Conservation (phyloP, 2,888 invertebrate genomes). For the Hirtodrosophila alboralis region DNA sequence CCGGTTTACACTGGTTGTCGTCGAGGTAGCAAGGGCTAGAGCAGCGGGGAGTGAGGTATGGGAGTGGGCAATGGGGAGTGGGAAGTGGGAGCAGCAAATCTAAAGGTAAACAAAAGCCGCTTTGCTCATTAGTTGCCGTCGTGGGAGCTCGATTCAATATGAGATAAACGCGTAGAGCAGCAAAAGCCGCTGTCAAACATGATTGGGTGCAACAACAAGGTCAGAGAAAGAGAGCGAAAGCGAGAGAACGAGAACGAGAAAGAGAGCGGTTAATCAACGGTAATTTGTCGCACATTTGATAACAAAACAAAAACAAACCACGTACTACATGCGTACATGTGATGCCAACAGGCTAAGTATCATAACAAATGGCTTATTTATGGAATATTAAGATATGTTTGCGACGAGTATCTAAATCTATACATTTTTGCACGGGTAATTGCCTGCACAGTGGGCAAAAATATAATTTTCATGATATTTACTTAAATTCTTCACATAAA, state of each 20-base stretch:
- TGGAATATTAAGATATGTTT: background rate
- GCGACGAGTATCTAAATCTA: conserved; percentile 3
- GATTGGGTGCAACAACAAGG: conserved; percentile 38
- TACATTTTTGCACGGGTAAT: conserved; percentile 41
- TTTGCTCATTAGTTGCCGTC: conserved; percentile 63
- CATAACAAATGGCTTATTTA: conserved; percentile 2
- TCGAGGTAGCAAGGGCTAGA: conserved; percentile 24
- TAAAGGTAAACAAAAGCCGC: conserved; percentile 70
- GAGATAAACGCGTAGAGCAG: conserved; percentile 13
- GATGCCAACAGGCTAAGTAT: conserved; percentile 1
- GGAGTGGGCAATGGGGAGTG: background rate
- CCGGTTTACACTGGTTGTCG: conserved; percentile 58
- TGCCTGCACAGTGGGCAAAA: conserved; percentile 15
- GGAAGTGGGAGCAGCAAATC: conserved; percentile 18
- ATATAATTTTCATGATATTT: no score
- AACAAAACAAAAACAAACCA: conserved; percentile 11
- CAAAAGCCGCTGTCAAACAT: conserved; percentile 33
- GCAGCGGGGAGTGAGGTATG: background rate
- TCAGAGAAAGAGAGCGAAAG: background rate
- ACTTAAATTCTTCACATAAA: no score
- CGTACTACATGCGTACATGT: conserved; percentile 2
- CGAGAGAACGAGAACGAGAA: background rate
- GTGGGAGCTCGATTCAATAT: conserved; percentile 7
- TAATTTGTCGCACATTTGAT: background rate
- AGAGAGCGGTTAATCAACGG: background rate